phyloP scores from a whole-genome alignment of 2,797 vertebrate genomes.

The Neoniphon sammara region DNA sequence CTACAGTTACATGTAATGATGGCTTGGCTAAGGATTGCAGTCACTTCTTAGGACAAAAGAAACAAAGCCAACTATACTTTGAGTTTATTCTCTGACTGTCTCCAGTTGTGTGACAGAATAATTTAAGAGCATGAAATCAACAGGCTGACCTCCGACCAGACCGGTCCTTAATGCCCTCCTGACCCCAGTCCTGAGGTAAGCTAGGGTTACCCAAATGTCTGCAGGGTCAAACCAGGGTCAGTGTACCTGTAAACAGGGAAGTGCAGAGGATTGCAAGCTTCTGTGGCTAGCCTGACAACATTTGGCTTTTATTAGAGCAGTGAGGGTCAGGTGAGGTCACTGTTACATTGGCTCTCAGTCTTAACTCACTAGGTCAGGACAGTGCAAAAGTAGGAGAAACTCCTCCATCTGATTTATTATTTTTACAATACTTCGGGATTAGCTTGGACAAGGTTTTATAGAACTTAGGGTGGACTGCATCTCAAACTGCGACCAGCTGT shows the following conservation, averaged over 20 bases:
- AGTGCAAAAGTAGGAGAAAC: conserved; percentile 2
- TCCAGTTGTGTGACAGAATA: conserved; percentile 46
- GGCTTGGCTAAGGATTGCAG: conserved; percentile 14
- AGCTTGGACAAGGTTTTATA: conserved; percentile 16
- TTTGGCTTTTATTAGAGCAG: conserved; percentile 69
- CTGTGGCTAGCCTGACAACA: conserved; percentile 63
- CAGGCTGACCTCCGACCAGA: conserved; percentile 67
- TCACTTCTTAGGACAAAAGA: conserved; percentile 16
- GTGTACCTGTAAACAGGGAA: conserved; percentile 69
- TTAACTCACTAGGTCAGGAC: conserved; percentile 35
- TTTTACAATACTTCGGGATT: conserved; percentile 21
- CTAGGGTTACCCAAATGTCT: conserved; percentile 62
- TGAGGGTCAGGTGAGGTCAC: conserved; percentile 62
- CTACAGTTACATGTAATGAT: conserved; percentile 34
- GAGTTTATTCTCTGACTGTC: conserved; percentile 30
- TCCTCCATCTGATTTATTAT: conserved; percentile 37
- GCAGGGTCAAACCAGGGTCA: conserved; percentile 66
- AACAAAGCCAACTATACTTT: conserved; percentile 13
- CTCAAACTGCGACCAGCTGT: conserved; percentile 58
- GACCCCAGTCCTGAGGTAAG: conserved; percentile 54
- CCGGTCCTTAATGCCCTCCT: conserved; percentile 47
- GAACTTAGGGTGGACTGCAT: conserved; percentile 32
- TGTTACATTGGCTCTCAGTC: conserved; percentile 50
- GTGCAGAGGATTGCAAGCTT: conserved; percentile 48
- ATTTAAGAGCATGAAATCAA: conserved; percentile 75